Conservation (phyloP, 2,113 vertebrate species). For the Festucalex cinctus region DNA sequence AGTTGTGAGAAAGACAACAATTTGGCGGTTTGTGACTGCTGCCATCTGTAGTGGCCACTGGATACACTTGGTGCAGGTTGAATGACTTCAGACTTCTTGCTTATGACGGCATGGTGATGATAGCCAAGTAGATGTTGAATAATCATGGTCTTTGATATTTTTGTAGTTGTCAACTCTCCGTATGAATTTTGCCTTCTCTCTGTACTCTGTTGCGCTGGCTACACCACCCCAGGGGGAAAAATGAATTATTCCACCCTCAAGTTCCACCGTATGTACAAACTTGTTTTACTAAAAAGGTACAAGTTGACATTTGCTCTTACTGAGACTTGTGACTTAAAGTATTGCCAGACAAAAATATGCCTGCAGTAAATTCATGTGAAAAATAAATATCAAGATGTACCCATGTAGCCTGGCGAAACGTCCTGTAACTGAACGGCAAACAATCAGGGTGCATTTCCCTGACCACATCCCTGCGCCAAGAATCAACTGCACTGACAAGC, state of each 20-base stretch:
- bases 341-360: slow-evolving; percentile 16
- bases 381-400: not conserved
- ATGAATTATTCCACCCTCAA: too few species aligned
- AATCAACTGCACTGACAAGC: slow-evolving; percentile 11
- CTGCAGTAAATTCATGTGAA: not conserved
- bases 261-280: not conserved
- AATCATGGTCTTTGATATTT: too few species aligned
- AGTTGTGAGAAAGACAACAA: slow-evolving; percentile 20
- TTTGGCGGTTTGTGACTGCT: not conserved
- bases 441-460: slow-evolving; percentile 4
- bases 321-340: slow-evolving; percentile 36
- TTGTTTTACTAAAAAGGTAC: not conserved
- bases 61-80: too few species aligned
- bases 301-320: slow-evolving; percentile 35
- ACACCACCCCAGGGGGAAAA: too few species aligned
- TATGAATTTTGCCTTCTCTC: too few species aligned
- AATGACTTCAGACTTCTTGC: too few species aligned
- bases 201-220: too few species aligned
- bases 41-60: too few species aligned
- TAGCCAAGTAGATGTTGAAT: too few species aligned
- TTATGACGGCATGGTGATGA: too few species aligned
- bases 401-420: not conserved
- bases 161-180: too few species aligned
- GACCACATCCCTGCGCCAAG: not conserved
- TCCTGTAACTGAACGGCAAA: slow-evolving; percentile 6